Base-by-base conservation (phyloP, 2,113 vertebrate species). In the Notiomystis cincta region DNA sequence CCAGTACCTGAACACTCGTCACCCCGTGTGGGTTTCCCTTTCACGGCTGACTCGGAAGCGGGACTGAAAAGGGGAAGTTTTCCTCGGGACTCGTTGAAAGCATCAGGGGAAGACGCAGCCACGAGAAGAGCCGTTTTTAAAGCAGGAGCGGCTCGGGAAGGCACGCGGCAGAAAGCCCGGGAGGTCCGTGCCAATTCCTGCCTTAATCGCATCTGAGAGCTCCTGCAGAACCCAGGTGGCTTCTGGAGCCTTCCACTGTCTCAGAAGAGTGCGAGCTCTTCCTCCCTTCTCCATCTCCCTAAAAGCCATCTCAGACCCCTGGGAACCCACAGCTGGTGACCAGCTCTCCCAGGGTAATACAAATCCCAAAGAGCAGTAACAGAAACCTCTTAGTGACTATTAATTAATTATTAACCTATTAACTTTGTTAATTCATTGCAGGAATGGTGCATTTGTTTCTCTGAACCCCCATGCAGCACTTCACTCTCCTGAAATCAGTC, bases 191-290 rank as follows among this genome's bases (percentile, higher is more conserved):
- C 91, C 77, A 23, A 3, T 77, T 95, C 45, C 71, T 80, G 30
- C 79, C 76, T 56, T 78, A 70, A 92, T 83, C 90, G 80, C 82
- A 18, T 7, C 62, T 1, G 45, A 21, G n/a, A 5, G 77, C 44
- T 70, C 0, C 13, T 31, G 84, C 42, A 22, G 22, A n/a, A 20
- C 1, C 3, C 58, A 1, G 40, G 40, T 8, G 42, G 37, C 7
- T 82, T n/a, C 89, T 7, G 19, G 44, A 67, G 13, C 51, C 19
- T 81, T 33, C 77, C 42, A 0, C 44, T 33, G n/a, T 2, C 90
- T 24, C 28, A 4, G 12, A 38, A 38, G 9, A 16, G 31, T 0
- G 2, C 2, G 30, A 60, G 37, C 1, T 11, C 40, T 48, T 53
- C 51, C 38, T 79, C 17, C 53, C 40, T 31, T 33, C 67, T 48